A percentile compares a stretch with the other conserved stretches of the same genome.
These are phyloP conservation scores for Pimephales promelas DNA, from an alignment of 2,113 vertebrate genomes.

Conservation along the genomic window DNA sequence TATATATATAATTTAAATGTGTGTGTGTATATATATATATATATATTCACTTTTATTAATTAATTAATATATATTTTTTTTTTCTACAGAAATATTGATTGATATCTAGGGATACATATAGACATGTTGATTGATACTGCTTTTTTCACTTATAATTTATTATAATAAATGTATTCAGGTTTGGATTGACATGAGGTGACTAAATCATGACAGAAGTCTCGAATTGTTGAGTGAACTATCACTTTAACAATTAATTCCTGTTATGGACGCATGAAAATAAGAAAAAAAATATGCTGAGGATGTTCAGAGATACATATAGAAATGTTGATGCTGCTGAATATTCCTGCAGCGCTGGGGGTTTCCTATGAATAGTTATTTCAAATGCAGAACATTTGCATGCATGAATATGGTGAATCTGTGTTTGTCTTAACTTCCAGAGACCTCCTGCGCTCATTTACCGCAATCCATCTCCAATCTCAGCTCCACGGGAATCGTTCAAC, in stretches of 20 bases:
- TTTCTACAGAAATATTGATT: too few relatives aligned
- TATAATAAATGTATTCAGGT: too few relatives aligned
- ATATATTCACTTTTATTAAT: too few relatives aligned
- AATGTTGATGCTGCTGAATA: conserved; percentile 9
- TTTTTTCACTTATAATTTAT: too few relatives aligned
- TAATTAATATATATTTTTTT: too few relatives aligned
- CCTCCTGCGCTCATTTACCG: conserved; percentile 25
- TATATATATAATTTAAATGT: too few relatives aligned
- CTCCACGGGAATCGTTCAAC: background rate
- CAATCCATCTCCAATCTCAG: conserved; percentile 22
- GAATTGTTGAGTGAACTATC: background rate
- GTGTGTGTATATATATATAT: too few relatives aligned
- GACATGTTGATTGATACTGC: too few relatives aligned
- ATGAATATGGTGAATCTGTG: conserved; percentile 20
- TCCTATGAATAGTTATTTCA: conserved; percentile 25
- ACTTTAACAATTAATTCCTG: conserved; percentile 12
- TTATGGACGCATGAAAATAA: background rate
- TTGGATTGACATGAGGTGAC: too few relatives aligned
- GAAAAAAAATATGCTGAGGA: too few relatives aligned
- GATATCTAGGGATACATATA: too few relatives aligned
- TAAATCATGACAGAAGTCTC: background rate
- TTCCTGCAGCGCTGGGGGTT: background rate
- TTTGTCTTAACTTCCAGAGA: conserved; percentile 23
- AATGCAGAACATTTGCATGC: conserved; percentile 19
- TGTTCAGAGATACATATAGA: background rate